Conservation (phyloP, 2,888 invertebrate genomes). For the Octodonta nipae region DNA sequence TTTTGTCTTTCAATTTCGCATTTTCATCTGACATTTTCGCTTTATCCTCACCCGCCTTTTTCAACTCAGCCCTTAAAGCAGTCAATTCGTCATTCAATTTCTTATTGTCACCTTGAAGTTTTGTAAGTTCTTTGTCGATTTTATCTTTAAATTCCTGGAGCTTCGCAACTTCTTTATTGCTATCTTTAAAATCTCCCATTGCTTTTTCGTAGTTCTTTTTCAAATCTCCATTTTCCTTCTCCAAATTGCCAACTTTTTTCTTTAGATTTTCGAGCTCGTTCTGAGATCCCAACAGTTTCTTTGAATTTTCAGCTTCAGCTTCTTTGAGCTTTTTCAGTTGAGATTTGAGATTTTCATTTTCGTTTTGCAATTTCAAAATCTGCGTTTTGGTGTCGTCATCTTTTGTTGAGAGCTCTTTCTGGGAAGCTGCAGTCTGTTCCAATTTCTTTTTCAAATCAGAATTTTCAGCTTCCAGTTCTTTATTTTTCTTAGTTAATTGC, state of each 20-base stretch:
- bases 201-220: conserved; percentile 7
- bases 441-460: conserved; percentile 13
- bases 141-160: conserved; percentile 15
- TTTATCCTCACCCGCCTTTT: too few species aligned
- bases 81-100: conserved; percentile 18
- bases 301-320: too few species aligned
- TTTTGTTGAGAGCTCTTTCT: not conserved
- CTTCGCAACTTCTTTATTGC: conserved; percentile 10
- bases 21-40: conserved; percentile 14
- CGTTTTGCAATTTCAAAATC: conserved; percentile 8
- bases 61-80: conserved; percentile 10
- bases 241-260: conserved; percentile 8
- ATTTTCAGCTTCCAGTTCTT: conserved; percentile 15
- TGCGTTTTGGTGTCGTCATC: too few species aligned
- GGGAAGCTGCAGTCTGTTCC: too few species aligned
- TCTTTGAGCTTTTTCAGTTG: conserved; percentile 6
- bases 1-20: conserved; percentile 17
- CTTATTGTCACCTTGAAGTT: conserved; percentile 17
- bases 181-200: conserved; percentile 1
- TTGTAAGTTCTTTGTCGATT: conserved; percentile 13
- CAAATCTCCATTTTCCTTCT: conserved; percentile 11
- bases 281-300: not conserved
- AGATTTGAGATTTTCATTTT: conserved; percentile 5
- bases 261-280: conserved; percentile 13
- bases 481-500: conserved; percentile 14